These are phyloP conservation scores for Vulpes lagopus DNA, from an alignment of 2,113 vertebrate genomes.

Conservation along the genomic window DNA sequence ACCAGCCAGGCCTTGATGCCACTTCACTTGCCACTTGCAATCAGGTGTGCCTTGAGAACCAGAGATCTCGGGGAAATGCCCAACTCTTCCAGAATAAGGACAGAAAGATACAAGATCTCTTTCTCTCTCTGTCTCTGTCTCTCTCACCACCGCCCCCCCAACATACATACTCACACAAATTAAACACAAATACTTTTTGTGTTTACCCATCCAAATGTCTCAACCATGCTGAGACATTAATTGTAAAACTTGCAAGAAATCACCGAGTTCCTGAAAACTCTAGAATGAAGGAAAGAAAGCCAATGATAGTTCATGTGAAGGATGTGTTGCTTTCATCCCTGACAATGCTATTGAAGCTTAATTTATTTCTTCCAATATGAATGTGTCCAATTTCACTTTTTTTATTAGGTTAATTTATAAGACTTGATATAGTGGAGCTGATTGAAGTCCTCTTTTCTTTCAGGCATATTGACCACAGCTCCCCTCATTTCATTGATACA, in stretches of 20 bases:
- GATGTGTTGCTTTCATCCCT: not conserved
- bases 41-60: not conserved
- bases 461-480: fast-evolving
- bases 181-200: not conserved
- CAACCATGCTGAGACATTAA: not conserved
- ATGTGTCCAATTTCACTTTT: not conserved
- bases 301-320: not conserved
- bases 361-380: not conserved
- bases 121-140: not conserved
- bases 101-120: not conserved
- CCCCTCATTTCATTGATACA: not conserved
- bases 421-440: not conserved
- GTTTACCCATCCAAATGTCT: not conserved
- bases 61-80: not conserved
- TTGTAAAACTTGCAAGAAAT: not conserved
- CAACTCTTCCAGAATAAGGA: not conserved
- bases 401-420: not conserved
- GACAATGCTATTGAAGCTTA: not conserved
- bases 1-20: not conserved
- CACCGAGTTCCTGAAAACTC: not conserved
- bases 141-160: not conserved
- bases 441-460: not conserved
- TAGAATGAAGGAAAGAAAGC: not conserved
- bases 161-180: not conserved
- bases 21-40: not conserved